Conservation (phyloP, 35 echinoderm and acorn worm species). For the Patiria miniata region DNA sequence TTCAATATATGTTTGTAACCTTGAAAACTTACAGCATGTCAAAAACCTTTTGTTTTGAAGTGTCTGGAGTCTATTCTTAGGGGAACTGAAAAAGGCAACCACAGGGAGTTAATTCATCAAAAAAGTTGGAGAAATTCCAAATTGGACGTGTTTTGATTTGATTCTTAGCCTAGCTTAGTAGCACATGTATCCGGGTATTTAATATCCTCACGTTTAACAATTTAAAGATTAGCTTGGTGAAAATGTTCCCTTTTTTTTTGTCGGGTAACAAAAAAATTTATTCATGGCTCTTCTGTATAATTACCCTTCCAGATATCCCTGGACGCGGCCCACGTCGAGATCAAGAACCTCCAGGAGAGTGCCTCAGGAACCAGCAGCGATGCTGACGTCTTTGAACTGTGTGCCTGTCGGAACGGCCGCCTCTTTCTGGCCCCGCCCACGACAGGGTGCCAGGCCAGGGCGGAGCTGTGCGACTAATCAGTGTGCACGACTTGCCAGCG, state of each 20-base stretch:
- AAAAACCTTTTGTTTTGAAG: no score
- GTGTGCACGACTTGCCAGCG: background rate
- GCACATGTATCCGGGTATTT: no score
- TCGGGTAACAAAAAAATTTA: background rate
- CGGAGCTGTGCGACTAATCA: conserved; percentile 8
- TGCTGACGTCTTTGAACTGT: conserved; percentile 54
- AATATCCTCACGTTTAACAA: no score
- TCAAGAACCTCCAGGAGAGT: conserved; percentile 48
- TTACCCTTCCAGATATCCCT: conserved; percentile 54
- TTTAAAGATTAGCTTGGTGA: background rate
- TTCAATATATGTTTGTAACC: no score
- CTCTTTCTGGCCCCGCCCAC: conserved; percentile 56
- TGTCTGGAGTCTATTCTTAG: no score
- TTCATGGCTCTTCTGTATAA: background rate
- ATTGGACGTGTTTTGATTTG: no score
- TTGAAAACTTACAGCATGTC: no score
- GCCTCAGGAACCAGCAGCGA: background rate
- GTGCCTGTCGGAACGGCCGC: conserved; percentile 62
- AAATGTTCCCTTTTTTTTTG: background rate
- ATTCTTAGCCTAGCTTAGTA: no score
- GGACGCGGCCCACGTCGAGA: conserved; percentile 29
- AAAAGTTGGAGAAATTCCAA: no score
- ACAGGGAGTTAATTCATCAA: no score
- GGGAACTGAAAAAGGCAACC: no score
- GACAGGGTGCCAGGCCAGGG: conserved; percentile 42